Evolutionary conservation across 1,140 invertebrate species (phyloP).

Genomic region (Drosophila ambigua): DNA sequence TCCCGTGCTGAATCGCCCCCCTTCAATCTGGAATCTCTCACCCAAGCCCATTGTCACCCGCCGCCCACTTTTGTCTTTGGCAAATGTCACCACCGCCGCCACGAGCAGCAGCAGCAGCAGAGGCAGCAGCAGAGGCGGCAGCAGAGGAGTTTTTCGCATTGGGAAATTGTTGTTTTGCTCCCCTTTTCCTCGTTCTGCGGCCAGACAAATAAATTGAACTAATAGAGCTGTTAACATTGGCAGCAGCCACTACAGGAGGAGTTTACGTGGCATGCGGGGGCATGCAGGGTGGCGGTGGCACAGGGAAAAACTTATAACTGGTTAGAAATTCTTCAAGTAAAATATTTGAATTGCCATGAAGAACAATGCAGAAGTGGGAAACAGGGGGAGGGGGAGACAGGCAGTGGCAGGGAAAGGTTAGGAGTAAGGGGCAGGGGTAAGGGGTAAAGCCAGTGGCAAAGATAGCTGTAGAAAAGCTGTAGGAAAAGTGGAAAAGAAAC

Average conservation of each 20-base stretch:
- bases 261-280: too few species aligned
- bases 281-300: not conserved
- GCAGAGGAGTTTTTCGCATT: too few species aligned
- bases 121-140: too few species aligned
- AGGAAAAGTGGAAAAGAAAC: conserved; percentile 47
- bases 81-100: conserved; percentile 29
- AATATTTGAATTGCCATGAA: conserved; percentile 72
- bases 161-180: too few species aligned
- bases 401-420: not conserved
- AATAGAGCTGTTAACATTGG: conserved; percentile 80
- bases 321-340: conserved; percentile 61
- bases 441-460: conserved; percentile 30
- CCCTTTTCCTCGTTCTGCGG: not conserved
- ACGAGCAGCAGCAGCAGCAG: too few species aligned
- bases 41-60: conserved; percentile 1
- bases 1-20: too few species aligned
- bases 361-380: conserved; percentile 63
- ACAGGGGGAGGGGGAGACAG: conserved; percentile 23
- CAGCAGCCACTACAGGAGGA: conserved; percentile 30
- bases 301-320: conserved; percentile 57
- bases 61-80: conserved; percentile 64
- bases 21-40: not conserved
- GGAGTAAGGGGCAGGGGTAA: too few species aligned
- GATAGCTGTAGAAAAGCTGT: conserved; percentile 60
- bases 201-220: conserved; percentile 81